Evolutionary conservation across 1,140 invertebrate genomes (phyloP).

Genomic region (Bombyx mandarina): DNA sequence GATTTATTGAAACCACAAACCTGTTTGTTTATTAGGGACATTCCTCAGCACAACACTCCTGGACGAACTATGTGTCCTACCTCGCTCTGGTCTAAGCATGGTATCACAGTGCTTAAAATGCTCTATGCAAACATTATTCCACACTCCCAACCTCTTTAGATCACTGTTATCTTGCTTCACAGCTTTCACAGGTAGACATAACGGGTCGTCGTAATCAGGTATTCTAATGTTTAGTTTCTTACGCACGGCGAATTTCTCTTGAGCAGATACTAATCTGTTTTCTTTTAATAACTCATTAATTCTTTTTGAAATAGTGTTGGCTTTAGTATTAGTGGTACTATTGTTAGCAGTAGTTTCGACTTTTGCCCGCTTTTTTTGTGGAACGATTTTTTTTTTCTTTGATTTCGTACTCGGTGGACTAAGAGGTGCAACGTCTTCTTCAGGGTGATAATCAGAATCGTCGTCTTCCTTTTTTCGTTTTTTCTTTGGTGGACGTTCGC

Average conservation of each 20-base stretch:
- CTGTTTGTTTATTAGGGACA: constrained; percentile 32
- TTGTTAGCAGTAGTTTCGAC: background rate
- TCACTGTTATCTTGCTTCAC: constrained; percentile 29
- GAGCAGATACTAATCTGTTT: constrained; percentile 1
- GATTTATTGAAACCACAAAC: constrained; percentile 14
- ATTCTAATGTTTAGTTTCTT: constrained; percentile 30
- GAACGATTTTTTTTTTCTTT: constrained; percentile 10
- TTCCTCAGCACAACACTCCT: constrained; percentile 41
- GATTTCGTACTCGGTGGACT: constrained; percentile 16
- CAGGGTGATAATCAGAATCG: constrained; percentile 53
- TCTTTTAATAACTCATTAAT: background rate
- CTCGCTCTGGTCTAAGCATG: constrained; percentile 28
- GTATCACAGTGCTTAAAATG: constrained; percentile 37
- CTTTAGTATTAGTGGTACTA: constrained; percentile 5
- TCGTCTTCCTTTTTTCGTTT: constrained; percentile 31
- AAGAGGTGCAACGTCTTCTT: constrained; percentile 22
- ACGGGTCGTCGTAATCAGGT: constrained; percentile 52
- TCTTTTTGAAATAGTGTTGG: background rate
- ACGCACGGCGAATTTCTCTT: constrained; percentile 8
- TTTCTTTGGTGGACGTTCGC: constrained; percentile 13
- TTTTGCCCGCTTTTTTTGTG: constrained; percentile 1
- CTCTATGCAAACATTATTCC: constrained; percentile 54
- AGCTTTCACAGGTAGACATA: constrained; percentile 50
- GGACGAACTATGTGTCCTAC: constrained; percentile 33
- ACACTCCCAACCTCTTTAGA: constrained; percentile 30